Conservation (phyloP, 2,797 vertebrate genomes). For the Syndactyla subalaris region DNA sequence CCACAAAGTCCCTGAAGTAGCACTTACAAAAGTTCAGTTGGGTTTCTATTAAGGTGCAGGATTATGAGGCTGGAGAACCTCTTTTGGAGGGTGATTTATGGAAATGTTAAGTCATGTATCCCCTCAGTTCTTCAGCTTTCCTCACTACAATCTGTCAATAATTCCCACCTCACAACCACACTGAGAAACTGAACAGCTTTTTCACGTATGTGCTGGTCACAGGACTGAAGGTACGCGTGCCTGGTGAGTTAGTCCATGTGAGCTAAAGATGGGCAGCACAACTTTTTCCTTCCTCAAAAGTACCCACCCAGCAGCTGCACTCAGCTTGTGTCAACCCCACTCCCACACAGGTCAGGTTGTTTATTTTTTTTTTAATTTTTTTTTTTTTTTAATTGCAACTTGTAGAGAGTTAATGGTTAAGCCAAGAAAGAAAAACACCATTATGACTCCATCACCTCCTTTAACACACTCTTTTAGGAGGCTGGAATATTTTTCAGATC, state of each 20-base stretch:
- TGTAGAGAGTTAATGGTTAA: neutral
- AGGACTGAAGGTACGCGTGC: rapidly evolving
- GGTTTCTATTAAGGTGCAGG: neutral
- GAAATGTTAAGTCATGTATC: neutral
- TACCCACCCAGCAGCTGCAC: neutral
- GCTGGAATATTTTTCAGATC: neutral
- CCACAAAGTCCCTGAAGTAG: neutral
- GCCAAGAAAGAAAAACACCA: neutral
- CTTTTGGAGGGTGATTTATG: neutral
- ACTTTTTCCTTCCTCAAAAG: neutral
- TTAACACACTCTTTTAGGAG: neutral
- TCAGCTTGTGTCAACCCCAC: neutral
- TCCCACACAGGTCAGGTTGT: neutral
- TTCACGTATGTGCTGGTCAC: neutral
- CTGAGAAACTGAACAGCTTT: neutral
- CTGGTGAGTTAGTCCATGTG: neutral
- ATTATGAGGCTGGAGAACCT: neutral
- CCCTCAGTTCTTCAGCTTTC: neutral
- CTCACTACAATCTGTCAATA: neutral
- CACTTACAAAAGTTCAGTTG: neutral
- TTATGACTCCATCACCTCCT: neutral
- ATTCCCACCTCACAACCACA: neutral
- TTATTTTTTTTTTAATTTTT: no score
- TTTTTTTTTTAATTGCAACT: neutral
- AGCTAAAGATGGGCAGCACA: neutral